These are phyloP conservation scores for Pterocles burchelli DNA, from an alignment of 2,113 vertebrate genomes.

Conservation along the genomic window DNA sequence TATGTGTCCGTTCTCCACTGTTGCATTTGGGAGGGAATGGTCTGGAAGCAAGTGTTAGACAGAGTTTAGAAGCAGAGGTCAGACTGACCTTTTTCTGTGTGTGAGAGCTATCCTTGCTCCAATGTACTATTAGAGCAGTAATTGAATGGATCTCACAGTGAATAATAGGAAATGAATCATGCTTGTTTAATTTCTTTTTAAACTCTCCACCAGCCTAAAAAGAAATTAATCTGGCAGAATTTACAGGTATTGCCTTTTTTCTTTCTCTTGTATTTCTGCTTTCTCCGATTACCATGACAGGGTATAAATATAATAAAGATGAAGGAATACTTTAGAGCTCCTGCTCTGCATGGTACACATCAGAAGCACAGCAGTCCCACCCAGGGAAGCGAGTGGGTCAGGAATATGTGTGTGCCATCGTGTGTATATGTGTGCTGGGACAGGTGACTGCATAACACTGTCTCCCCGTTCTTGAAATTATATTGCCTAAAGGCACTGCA, in stretches of 20 bases:
- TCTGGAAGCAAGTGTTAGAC: neutral
- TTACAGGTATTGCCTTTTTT: neutral
- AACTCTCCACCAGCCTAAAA: neutral
- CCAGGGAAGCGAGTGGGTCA: neutral
- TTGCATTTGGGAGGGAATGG: neutral
- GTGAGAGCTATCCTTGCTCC: neutral
- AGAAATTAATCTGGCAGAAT: slow-evolving; percentile 46
- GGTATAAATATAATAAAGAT: neutral
- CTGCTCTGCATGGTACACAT: fast-evolving
- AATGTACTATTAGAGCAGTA: neutral
- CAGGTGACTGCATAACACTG: neutral
- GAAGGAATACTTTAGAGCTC: neutral
- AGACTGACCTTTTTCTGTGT: neutral
- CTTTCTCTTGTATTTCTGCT: neutral
- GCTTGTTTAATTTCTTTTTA: neutral
- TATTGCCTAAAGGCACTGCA: neutral
- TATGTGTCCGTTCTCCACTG: neutral
- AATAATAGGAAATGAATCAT: slow-evolving; percentile 59
- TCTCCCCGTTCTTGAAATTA: neutral
- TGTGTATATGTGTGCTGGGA: fast-evolving
- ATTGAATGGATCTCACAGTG: slow-evolving; percentile 41
- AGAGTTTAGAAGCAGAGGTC: neutral
- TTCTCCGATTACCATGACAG: neutral
- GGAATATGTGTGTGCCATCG: fast-evolving
- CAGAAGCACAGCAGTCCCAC: neutral